These are phyloP conservation scores for Aphodius granarius DNA, from an alignment of 2,888 invertebrate genomes.

Conservation along the genomic window DNA sequence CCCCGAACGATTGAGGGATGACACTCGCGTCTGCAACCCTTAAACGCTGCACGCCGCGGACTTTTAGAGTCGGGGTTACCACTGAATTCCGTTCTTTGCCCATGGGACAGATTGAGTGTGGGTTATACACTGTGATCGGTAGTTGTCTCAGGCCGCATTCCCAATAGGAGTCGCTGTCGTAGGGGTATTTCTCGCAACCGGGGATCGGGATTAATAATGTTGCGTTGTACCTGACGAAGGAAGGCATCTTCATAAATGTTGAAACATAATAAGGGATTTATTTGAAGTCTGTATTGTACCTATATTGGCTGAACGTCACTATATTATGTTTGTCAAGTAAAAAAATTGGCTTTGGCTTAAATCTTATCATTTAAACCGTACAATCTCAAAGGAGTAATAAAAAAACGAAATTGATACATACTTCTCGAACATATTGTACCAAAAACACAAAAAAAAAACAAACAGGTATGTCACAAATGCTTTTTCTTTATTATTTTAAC, in stretches of 20 bases:
- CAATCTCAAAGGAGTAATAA: no score
- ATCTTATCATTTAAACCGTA: no score
- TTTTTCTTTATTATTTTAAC: background rate
- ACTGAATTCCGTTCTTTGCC: constrained; percentile 67
- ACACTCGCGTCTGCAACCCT: constrained; percentile 84
- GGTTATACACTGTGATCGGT: constrained; percentile 80
- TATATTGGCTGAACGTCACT: no score
- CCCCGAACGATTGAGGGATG: constrained; percentile 86
- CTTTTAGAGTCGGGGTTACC: constrained; percentile 72
- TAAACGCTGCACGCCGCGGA: constrained; percentile 75
- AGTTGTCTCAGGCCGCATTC: constrained; percentile 75
- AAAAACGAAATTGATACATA: no score
- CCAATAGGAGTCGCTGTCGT: constrained; percentile 75
- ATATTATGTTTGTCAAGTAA: no score
- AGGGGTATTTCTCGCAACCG: constrained; percentile 64
- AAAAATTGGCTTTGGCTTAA: no score
- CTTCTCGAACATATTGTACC: no score
- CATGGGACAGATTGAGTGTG: constrained; percentile 82
- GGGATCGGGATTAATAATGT: constrained; percentile 57
- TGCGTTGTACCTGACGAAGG: constrained; percentile 56
- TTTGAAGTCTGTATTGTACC: no score
- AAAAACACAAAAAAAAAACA: background rate
- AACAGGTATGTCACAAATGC: background rate
- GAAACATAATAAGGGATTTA: background rate
- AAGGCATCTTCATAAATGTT: constrained; percentile 50